These are phyloP conservation scores for Drosophila emarginata DNA, from an alignment of 2,888 invertebrate genomes.

Conservation along the genomic window DNA sequence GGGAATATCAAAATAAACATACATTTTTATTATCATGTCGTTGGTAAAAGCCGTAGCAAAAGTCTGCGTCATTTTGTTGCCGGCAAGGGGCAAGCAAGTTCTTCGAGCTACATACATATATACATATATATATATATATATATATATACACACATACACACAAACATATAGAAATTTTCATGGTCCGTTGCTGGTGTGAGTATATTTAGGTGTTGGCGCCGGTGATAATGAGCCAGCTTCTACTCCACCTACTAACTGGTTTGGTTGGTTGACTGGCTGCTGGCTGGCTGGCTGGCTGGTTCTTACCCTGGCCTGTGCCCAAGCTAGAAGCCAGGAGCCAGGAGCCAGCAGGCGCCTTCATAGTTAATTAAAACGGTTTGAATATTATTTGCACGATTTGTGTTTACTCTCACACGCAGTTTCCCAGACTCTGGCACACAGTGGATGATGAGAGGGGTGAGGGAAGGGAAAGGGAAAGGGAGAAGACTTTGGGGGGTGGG, in stretches of 20 bases:
- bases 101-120: not conserved
- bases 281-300: not conserved
- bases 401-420: conserved; percentile 23
- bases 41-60: conserved; percentile 22
- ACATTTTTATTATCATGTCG: conserved; percentile 33
- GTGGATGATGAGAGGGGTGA: too few species aligned
- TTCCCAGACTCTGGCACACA: too few species aligned
- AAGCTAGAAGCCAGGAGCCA: not conserved
- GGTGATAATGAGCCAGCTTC: conserved; percentile 24
- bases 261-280: not conserved
- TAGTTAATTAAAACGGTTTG: conserved; percentile 43
- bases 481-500: too few species aligned
- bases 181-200: conserved; percentile 9
- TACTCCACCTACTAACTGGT: not conserved
- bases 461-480: not conserved
- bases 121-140: not conserved
- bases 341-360: conserved; percentile 24
- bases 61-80: conserved; percentile 22
- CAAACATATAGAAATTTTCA: not conserved
- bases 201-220: conserved; percentile 19
- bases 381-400: conserved; percentile 38
- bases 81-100: conserved; percentile 10
- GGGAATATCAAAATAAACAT: conserved; percentile 34
- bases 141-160: conserved; percentile 1
- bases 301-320: not conserved